Base-by-base conservation (phyloP, 2,113 vertebrate species). In the Tenebrosternarchus preto region DNA sequence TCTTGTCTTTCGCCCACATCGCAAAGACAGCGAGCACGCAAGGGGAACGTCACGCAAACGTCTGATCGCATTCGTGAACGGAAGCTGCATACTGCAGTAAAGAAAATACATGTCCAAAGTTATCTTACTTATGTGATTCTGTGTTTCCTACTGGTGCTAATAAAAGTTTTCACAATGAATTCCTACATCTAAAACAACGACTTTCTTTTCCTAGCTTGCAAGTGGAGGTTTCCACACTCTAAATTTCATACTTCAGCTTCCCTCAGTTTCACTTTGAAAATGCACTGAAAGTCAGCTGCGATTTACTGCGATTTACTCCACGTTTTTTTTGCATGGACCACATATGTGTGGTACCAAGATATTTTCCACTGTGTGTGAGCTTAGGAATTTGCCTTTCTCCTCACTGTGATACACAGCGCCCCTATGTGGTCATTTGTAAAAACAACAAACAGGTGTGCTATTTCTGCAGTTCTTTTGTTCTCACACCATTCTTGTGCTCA, bases 391-490 rank as follows among this genome's bases (percentile, higher is more conserved):
- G 29, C 33, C n/a, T 55, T 5, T n/a, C 4, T 27, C 7, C 3
- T 64, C 46, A 53, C 19, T 25, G 73, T 63, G 57, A 77, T 20
- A 50, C 70, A 75, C 76, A 81, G 80, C 43, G 71, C 79, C 80
- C 46, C 83, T 39, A 27, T 57, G 83, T 84, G 82, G 73, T 33
- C 78, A 79, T 56, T 36, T 63, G 43, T 17, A 2, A 53, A 83
- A 78, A 68, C 11, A 76, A 67, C 39, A 68, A 66, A 59, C 82
- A 73, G 74, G 55, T 71, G 71, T 73, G 20, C 61, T 19, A 17
- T 50, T 36, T 31, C 55, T 73, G 59, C 68, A 50, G 68, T 73
- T 85, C 87, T 87, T 88, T 90, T 90, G 87, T 88, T 86, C 86
- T 86, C 77, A 50, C 57, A 12, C 60, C 57, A 60, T 56, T 29